Base-by-base conservation (phyloP, 2,113 vertebrate species). In the Mesitornis unicolor region DNA sequence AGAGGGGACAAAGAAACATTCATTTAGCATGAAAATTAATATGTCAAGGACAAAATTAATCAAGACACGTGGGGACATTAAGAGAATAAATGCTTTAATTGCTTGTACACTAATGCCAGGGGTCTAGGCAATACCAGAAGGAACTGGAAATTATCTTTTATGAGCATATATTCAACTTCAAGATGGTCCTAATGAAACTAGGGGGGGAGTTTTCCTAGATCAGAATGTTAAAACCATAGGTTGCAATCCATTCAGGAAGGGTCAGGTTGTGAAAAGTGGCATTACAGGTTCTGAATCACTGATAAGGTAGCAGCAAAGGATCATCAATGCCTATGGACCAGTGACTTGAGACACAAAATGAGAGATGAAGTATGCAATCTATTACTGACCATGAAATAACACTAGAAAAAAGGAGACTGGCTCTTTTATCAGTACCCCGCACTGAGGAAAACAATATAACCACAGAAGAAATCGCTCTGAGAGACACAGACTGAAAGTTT, bases 31-130 rank as follows among this genome's bases (percentile, higher is more conserved):
- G 85, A 93, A 90, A 87, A 93, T 91, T 78, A 94, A 57, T 63
- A 87, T 33, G 40, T 94, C 87, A 91, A 79, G 57, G 92, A 57
- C 9, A 83, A 91, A 94, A 91, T 96, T 76, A 91, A 93, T 85
- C 74, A 85, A 84, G 70, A 75, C 40, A 87, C 28, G 21, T 1
- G 1, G 42, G 28, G 83, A 71, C 35, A 76, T 87, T 47, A 69
- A 45, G 29, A 79, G 77, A 87, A 93, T 64, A 92, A 91, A 89
- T 89, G 91, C 31, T 60, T 79, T 94, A 93, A 89, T 79, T 85
- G 40, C 74, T 68, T 69, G 75, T 91, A 91, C 74, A 54, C 43
- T 75, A 61, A 40, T 87, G 45, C 24, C 89, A 94, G 36, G 17
- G 29, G 26, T 67, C 71, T 84, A 70, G 47, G 51, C 67, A 94